Evolutionary conservation across 2,113 vertebrate genomes (phyloP), one percentile per base, ranked within the genome.

Genomic region (Campylomormyrus numenius): DNA sequence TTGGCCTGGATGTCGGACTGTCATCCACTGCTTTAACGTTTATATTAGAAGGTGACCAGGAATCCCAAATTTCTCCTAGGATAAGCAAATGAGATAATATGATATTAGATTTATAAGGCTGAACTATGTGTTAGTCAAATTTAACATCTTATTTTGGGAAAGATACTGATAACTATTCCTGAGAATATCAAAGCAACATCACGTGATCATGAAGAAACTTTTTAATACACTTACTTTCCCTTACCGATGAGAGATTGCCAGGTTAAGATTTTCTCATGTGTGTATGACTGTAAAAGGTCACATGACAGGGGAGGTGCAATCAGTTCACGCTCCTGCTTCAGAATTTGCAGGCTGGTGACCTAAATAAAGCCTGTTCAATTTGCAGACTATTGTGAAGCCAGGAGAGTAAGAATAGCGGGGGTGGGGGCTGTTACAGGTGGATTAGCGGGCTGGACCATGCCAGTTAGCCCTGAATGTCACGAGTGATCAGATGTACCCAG

Each of bases 331-430:
- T 48, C 15, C 6, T 3, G 83, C 89, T 62, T 31, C 24, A 62
- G 17, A 87, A 74, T 49, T 42, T 39, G 53, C 89, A 90, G 19
- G 42, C 42, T n/a, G 19, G 84, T 90, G 89, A 62, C 89, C 48
- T 11, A n/a, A 46, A 77, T 77, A 77, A 80, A 13, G 27, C 48
- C 10, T 17, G 19, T 89, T 53, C 19, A 42, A 88, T 77, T 27
- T 53, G 62, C 58, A 53, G 88, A 6, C 46, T 87, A 52, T 88
- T 53, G 84, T 74, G 89, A 90, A 87, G 4, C 11, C 35, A 39
- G 17, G 31, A 45, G 5, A 35, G 19, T 42, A 42, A 39, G 74
- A 80, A 80, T 80, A 80, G 74, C 2, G 0, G 62, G 62, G 62
- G 9, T 56, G 9, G 62, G 9, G 74, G 1, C 35, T 21, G 35